These are phyloP conservation scores for Fregetta grallaria DNA, from an alignment of 2,113 vertebrate genomes.

Conservation along the genomic window DNA sequence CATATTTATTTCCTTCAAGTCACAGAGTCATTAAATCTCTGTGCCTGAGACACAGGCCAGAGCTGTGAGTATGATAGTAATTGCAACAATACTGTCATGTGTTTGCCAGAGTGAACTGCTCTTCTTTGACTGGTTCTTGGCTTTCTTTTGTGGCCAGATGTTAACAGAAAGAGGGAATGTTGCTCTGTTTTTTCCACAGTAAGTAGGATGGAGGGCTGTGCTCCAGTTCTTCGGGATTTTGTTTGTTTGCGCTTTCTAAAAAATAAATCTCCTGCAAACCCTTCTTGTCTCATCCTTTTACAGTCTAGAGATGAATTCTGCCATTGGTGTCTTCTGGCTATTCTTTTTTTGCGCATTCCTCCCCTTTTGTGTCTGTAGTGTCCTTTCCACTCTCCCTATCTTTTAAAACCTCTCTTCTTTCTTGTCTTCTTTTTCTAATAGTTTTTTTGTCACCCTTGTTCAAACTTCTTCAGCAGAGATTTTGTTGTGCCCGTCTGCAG, in stretches of 20 bases:
- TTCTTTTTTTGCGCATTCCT: background rate
- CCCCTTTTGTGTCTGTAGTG: background rate
- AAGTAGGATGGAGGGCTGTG: background rate
- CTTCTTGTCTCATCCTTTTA: background rate
- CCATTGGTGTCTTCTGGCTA: background rate
- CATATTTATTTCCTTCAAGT: background rate
- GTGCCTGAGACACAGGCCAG: background rate
- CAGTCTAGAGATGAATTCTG: background rate
- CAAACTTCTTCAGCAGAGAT: background rate
- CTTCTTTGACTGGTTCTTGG: slow-evolving; percentile 9
- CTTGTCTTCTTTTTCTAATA: background rate
- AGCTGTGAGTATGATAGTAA: background rate
- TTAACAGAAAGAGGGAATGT: background rate
- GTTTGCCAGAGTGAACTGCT: background rate
- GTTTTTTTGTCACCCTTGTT: background rate
- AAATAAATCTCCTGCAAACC: background rate
- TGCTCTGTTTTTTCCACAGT: background rate
- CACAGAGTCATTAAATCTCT: background rate
- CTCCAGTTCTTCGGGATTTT: background rate
- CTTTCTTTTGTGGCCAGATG: slow-evolving; percentile 18
- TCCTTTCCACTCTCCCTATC: background rate
- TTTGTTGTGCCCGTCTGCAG: background rate
- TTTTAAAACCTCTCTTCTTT: background rate
- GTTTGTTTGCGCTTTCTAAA: background rate
- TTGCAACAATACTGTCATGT: background rate